Evolutionary conservation across 2,113 vertebrate species (phyloP).

Genomic region (Calidris pygmaea): DNA sequence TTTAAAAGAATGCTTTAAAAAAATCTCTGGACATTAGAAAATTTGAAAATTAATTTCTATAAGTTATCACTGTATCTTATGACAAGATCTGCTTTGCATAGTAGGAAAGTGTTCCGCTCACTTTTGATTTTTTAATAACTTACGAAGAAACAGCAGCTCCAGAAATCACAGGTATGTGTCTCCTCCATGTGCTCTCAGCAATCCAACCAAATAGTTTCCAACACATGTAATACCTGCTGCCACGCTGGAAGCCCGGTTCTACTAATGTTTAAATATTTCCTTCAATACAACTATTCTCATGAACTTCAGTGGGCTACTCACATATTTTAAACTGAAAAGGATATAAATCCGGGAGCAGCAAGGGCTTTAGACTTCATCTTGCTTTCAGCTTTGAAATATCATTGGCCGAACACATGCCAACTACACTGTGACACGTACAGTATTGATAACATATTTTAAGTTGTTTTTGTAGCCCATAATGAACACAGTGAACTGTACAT

Average conservation of each 20-base stretch:
- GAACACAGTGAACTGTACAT: not conserved
- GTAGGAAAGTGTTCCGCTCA: not conserved
- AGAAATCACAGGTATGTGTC: not conserved
- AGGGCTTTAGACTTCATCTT: not conserved
- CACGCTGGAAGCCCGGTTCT: not conserved
- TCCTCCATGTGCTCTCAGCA: not conserved
- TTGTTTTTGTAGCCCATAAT: not conserved
- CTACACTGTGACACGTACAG: not conserved
- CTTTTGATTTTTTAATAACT: not conserved
- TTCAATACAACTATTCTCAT: not conserved
- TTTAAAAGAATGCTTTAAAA: not conserved
- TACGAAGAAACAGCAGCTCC: not conserved
- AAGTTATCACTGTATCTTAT: not conserved
- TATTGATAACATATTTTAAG: not conserved
- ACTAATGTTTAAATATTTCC: not conserved
- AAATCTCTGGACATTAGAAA: not conserved
- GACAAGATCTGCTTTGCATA: not conserved
- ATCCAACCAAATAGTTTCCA: not conserved
- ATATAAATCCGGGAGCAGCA: not conserved
- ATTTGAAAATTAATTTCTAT: not conserved
- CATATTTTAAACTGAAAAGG: not conserved
- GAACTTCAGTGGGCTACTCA: not conserved
- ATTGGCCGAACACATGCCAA: not conserved
- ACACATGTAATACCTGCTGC: accelerated
- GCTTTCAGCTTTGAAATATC: not conserved